Evolutionary conservation across 2,888 invertebrate genomes (phyloP).

Genomic region (Lasioglossum villosulum): DNA sequence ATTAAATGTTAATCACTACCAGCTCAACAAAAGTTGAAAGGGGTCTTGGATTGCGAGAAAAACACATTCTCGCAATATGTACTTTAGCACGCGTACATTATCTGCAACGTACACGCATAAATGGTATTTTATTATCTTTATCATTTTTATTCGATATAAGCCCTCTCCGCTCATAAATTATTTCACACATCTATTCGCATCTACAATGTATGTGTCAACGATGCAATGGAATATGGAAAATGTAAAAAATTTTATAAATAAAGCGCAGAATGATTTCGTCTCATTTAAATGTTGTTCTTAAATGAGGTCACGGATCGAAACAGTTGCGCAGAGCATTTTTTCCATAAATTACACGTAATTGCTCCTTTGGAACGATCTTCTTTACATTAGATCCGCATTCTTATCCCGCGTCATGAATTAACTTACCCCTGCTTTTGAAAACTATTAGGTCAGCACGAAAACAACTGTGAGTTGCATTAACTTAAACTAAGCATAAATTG

Average conservation of each 20-base stretch:
- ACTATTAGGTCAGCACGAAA: neutral
- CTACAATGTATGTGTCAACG: neutral
- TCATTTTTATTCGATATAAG: neutral
- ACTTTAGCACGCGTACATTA: neutral
- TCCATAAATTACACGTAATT: conserved; percentile 4
- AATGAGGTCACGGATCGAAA: neutral
- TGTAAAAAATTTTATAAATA: neutral
- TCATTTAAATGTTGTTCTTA: neutral
- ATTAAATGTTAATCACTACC: neutral
- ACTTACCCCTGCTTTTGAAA: neutral
- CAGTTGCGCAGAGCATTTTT: neutral
- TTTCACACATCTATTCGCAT: neutral
- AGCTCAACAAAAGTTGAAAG: neutral
- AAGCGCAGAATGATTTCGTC: neutral
- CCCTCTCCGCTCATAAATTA: neutral
- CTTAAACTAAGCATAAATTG: no score
- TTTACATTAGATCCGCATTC: neutral
- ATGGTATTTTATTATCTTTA: neutral
- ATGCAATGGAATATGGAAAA: neutral
- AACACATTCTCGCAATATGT: neutral
- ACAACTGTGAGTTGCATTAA: neutral
- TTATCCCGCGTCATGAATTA: neutral
- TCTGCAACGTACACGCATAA: neutral
- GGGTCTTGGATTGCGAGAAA: neutral
- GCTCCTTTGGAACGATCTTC: conserved; percentile 3